Evolutionary conservation across 2,113 vertebrate species (phyloP), one percentile per base, ranked within the genome.

Genomic region (Helogale parvula): DNA sequence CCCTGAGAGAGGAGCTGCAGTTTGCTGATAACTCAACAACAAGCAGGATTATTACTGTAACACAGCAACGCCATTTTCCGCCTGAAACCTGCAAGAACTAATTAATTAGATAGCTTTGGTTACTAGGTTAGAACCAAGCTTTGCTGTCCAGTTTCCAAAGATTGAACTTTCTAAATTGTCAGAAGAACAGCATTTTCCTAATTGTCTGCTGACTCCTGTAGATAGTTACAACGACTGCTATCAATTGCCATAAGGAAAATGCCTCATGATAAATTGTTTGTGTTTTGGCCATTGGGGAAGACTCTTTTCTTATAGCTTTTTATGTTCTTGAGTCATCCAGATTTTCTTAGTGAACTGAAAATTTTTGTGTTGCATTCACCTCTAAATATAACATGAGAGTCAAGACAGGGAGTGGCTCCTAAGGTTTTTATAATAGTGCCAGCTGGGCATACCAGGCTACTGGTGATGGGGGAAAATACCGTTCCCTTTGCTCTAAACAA

Each of bases 101-200:
- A 98, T 97, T 98, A 98, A 98, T 98, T 98, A 97, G 21, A 52
- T 52, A 86, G 97, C 71, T 98, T 97, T 97, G 96, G 94, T 96
- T 97, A 95, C 95, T 96, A 98, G 94, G 94, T 98, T 96, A 97
- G 95, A 97, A 97, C 88, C 94, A 95, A 94, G 85, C 68, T 68
- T 95, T 88, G 29, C 88, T 95, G 82, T 82, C 85, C 35, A 12
- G 29, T 97, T 98, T 97, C 96, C 93, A 97, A 96, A 94, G 77
- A 81, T 72, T 85, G 90, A 96, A 96, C 94, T 96, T 96, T 47
- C 84, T 90, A 96, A 96, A 96, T 92, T 90, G 38, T 94, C 96
- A 96, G 90, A 95, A 90, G n/a, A 96, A 93, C 57, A 65, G 57
- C n/a, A 63, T 96, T 96, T 97, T 93, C 27, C 66, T 96, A 96